These are phyloP conservation scores for Zaprionus lineosus DNA, from an alignment of 2,888 invertebrate species.

Conservation along the genomic window DNA sequence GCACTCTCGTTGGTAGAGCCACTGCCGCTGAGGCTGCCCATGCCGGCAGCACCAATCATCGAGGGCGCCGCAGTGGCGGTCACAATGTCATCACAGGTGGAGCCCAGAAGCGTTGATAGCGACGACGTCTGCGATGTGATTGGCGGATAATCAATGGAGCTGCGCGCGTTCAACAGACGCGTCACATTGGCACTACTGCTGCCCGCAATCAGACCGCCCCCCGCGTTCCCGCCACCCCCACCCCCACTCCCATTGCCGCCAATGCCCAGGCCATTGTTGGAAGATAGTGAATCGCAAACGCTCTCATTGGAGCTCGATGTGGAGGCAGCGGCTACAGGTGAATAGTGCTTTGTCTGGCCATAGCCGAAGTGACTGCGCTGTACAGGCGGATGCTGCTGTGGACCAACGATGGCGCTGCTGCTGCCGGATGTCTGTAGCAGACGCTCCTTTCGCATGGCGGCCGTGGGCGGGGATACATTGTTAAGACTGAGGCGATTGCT, in stretches of 20 bases:
- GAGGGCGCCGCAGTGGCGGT: slow-evolving; percentile 77
- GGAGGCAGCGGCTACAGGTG: slow-evolving; percentile 82
- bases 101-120: slow-evolving; percentile 74
- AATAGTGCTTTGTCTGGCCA: slow-evolving; percentile 80
- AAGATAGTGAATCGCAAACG: slow-evolving; percentile 87
- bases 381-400: slow-evolving; percentile 75
- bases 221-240: slow-evolving; percentile 71
- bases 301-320: slow-evolving; percentile 94
- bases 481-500: slow-evolving; percentile 76
- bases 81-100: slow-evolving; percentile 80
- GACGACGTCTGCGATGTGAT: slow-evolving; percentile 79
- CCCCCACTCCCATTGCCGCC: slow-evolving; percentile 77
- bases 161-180: slow-evolving; percentile 67
- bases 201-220: slow-evolving; percentile 25
- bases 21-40: slow-evolving; percentile 56
- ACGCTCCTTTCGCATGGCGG: slow-evolving; percentile 78
- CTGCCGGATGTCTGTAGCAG: slow-evolving; percentile 59
- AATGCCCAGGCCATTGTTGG: slow-evolving; percentile 84
- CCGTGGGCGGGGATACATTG: slow-evolving; percentile 80
- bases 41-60: slow-evolving; percentile 70
- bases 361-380: slow-evolving; percentile 78
- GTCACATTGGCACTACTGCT: slow-evolving; percentile 45
- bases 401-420: slow-evolving; percentile 50
- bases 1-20: slow-evolving; percentile 59
- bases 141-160: slow-evolving; percentile 78